Evolutionary conservation across 2,797 vertebrate genomes (phyloP), one percentile per base, ranked within the genome.

Genomic region (Sardinella longiceps): DNA sequence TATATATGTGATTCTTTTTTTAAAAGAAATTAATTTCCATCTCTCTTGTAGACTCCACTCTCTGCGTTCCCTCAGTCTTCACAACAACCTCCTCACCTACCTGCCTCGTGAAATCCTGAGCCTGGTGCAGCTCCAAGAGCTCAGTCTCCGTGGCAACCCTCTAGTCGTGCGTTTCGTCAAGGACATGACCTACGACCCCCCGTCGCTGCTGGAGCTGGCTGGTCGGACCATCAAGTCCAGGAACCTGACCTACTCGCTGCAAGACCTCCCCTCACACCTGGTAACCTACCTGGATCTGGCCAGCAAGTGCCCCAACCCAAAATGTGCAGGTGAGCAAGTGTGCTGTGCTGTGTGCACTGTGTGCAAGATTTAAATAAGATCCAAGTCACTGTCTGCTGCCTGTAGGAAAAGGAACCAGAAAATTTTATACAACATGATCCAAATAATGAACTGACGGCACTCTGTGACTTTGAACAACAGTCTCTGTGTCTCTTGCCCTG

Each of bases 261-360:
- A 88, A 0, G 98, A 99, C 77, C 94, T 99, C 87, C 98, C 98
- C 0, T 94, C 91, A 23, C 95, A 97, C 85, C 95, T 99, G 0
- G 89, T 98, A 82, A 92, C 87, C 2, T 99, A 99, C 89, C 94
- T 99, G 86, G 95, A 96, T 91, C 92, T 98, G 90, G 98, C 98
- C 91, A 99, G 96, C 96, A 99, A 99, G 92, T 99, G 98, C 66
- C 98, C 98, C 89, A 99, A 99, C 89, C 98, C 98, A 39, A 99
- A 99, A 87, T 99, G 98, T 18, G 97, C 96, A 28, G 98, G 98
- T 99, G 91, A 95, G 90, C 94, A 14, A 51, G 23, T 30, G 46
- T 48, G 46, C 46, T 43, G 43, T 43, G 43, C 43, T 43, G 43
- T 3, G 43, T 3, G 43, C 43, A n/a, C 43, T 43, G 43, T 43